Evolutionary conservation across 2,113 vertebrate genomes (phyloP), one percentile per base, ranked within the genome.

Genomic region (Nycticebus coucang): DNA sequence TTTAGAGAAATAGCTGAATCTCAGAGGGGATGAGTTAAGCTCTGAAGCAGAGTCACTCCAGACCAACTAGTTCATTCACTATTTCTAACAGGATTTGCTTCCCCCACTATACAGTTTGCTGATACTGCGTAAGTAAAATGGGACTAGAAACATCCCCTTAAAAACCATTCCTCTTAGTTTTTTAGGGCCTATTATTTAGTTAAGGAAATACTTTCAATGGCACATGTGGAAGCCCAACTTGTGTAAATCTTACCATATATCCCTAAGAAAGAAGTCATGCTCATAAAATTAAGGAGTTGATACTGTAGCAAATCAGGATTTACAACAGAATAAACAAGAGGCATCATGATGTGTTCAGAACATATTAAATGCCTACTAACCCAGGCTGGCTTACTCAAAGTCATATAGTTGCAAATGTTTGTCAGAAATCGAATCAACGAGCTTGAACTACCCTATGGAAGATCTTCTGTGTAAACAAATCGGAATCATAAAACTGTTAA

Each of bases 271-370:
- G 41, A 93, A 95, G 9, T 59, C 57, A 69, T 17, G 55, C 30
- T 68, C 22, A 35, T 22, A 77, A 91, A 80, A 88, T 94, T 35
- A 84, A 92, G n/a, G 12, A 53, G 57, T 12, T 95, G 87, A 94
- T 53, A 85, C 8, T 75, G 53, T 5, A 80, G 35, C 37, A 78
- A 93, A 81, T 68, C 11, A 81, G 37, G 68, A 94, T 33, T 81
- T 69, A 68, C 18, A 85, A 17, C 10, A 45, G 18, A 53, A 78
- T 37, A 62, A 89, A 71, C 5, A 90, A 91, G 35, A 45, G 30
- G 7, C 55, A 85, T 45, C 1, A 50, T 57, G 5, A 7, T 45
- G 2, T 55, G 14, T 71, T 35, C 0, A 66, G n/a, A 92, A 90
- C 59, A 82, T 45, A 74, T 62, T 87, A 80, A 84, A 57, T 35